Percentiles rank a stretch among this genome's conserved stretches.
These are phyloP conservation scores for Drosophila mayaguana DNA, from an alignment of 2,888 invertebrate species.

Conservation along the genomic window DNA sequence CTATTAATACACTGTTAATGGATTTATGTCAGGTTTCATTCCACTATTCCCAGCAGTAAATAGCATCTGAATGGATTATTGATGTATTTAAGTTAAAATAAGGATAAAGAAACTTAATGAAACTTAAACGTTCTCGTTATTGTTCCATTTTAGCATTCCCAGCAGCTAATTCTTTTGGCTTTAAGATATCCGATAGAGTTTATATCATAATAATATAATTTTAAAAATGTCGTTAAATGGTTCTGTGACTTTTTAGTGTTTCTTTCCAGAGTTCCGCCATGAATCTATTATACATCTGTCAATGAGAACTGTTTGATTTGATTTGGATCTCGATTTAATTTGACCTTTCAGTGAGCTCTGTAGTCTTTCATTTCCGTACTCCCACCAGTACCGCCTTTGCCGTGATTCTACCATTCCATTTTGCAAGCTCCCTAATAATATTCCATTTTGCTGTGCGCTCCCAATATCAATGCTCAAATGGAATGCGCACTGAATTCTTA, in stretches of 20 bases:
- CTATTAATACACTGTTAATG: neutral
- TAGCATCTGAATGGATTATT: no score
- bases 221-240: neutral
- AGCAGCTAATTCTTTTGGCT: no score
- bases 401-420: neutral
- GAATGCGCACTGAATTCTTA: constrained; percentile 7
- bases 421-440: neutral
- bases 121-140: no score
- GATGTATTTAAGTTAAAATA: no score
- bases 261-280: neutral
- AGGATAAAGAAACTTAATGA: no score
- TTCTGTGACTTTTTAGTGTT: neutral
- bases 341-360: neutral
- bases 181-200: no score
- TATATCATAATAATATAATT: neutral
- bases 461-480: constrained; percentile 6
- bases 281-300: neutral
- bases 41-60: neutral
- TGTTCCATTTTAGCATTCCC: constrained; percentile 5
- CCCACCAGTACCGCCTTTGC: neutral
- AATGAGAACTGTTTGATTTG: neutral
- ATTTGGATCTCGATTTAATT: no score
- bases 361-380: constrained; percentile 8
- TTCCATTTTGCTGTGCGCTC: constrained; percentile 7
- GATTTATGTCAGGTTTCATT: neutral